phyloP scores from a whole-genome alignment of 1,140 invertebrate species.

The Pseudomyrmex dendroicus region DNA sequence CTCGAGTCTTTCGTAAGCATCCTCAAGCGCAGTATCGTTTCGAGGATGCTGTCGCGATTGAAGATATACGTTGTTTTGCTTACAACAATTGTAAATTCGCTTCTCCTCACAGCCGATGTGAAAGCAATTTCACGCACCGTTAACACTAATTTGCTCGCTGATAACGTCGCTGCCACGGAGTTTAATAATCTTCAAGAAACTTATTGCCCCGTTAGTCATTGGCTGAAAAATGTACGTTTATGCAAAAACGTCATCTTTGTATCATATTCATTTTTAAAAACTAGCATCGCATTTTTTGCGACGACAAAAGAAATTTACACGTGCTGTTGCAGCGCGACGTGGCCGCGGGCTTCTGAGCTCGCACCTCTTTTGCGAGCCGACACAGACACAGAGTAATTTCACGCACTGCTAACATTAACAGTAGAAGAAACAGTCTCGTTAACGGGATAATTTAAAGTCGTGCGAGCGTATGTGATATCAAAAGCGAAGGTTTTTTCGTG shows the following conservation, averaged over 20 bases:
- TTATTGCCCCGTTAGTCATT: not conserved
- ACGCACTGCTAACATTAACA: constrained; percentile 47
- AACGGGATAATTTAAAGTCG: constrained; percentile 39
- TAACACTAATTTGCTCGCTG: constrained; percentile 21
- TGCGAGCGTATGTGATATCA: constrained; percentile 42
- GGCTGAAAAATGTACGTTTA: no score
- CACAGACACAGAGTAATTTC: constrained; percentile 55
- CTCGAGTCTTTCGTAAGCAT: constrained; percentile 35
- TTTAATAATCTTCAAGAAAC: constrained; percentile 6
- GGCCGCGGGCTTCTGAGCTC: constrained; percentile 11
- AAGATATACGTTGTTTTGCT: constrained; percentile 30
- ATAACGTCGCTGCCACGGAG: not conserved
- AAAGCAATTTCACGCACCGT: constrained; percentile 31
- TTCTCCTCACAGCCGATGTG: not conserved
- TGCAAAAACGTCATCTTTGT: no score
- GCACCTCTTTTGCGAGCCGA: constrained; percentile 14
- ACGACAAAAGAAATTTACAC: constrained; percentile 6
- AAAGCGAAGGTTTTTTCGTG: constrained; percentile 35
- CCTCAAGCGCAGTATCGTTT: constrained; percentile 36
- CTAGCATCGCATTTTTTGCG: not conserved
- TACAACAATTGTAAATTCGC: constrained; percentile 32
- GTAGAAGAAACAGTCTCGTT: constrained; percentile 34
- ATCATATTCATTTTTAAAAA: not conserved
- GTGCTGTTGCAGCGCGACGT: not conserved
- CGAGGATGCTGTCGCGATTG: constrained; percentile 36